Conservation (phyloP, 1,140 invertebrate species). For the Leptinotarsa undecemlineata region DNA sequence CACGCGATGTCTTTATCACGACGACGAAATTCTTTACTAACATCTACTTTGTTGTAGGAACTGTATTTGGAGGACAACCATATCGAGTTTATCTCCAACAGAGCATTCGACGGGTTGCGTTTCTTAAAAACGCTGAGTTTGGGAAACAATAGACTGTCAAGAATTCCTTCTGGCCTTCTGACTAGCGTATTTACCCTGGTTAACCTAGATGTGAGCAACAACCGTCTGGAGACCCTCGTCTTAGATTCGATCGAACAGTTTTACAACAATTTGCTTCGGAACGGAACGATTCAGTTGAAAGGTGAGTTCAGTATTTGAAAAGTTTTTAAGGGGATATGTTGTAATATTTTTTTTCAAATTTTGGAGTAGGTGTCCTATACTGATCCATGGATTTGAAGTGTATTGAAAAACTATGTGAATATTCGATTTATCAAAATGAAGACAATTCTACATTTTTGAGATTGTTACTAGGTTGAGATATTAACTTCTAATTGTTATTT, state of each 20-base stretch:
- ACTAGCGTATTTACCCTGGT: constrained; percentile 24
- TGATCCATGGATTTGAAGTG: no score
- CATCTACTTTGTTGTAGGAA: constrained; percentile 4
- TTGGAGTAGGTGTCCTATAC: no score
- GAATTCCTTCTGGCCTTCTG: constrained; percentile 18
- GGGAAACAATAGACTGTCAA: constrained; percentile 18
- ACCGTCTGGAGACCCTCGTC: constrained; percentile 21
- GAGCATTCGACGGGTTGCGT: constrained; percentile 26
- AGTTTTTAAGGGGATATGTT: no score
- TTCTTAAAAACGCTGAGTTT: constrained; percentile 21
- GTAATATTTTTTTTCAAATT: no score
- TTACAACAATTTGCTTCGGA: constrained; percentile 24
- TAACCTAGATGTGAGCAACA: constrained; percentile 24
- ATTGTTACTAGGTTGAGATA: no score
- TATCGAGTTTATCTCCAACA: constrained; percentile 27
- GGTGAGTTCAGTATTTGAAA: constrained; percentile 4
- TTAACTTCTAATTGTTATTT: no score
- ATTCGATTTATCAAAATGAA: no score
- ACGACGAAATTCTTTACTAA: no score
- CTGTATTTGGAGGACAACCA: constrained; percentile 22
- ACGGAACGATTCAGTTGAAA: constrained; percentile 19
- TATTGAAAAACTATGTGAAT: no score
- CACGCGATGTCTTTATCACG: no score
- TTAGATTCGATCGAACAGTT: constrained; percentile 23
- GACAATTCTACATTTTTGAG: no score